A percentile compares a stretch with the other conserved stretches of the same genome.
phyloP scores from a whole-genome alignment of 2,888 invertebrate genomes.

The Drosophila lutescens region DNA sequence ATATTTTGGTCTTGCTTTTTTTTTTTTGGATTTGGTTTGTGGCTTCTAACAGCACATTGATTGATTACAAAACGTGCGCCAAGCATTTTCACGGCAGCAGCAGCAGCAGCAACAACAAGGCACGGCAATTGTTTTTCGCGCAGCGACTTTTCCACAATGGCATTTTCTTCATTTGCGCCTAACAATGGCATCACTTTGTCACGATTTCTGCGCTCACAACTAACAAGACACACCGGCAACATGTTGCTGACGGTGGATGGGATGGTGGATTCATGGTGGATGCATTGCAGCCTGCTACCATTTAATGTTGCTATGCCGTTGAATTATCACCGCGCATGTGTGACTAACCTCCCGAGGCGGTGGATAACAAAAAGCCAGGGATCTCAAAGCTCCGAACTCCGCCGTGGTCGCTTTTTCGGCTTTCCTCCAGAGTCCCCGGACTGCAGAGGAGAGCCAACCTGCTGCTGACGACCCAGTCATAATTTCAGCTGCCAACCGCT shows the following conservation, averaged over 20 bases:
- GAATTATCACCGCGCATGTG: slow-evolving; percentile 78
- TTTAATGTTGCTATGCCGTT: slow-evolving; percentile 72
- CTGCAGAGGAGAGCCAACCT: slow-evolving; percentile 47
- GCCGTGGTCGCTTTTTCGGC: slow-evolving; percentile 40
- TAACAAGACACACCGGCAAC: slow-evolving; percentile 76
- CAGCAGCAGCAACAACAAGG: slow-evolving; percentile 39
- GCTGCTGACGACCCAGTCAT: slow-evolving; percentile 72
- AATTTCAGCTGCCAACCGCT: slow-evolving; percentile 66
- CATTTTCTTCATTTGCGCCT: slow-evolving; percentile 80
- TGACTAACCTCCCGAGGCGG: slow-evolving; percentile 79
- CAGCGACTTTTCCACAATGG: slow-evolving; percentile 70
- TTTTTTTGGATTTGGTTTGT: slow-evolving; percentile 24
- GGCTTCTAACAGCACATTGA: slow-evolving; percentile 62
- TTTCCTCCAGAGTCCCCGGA: slow-evolving; percentile 3
- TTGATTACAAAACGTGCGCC: slow-evolving; percentile 81
- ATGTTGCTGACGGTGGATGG: slow-evolving; percentile 61
- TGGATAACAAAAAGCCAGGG: slow-evolving; percentile 74
- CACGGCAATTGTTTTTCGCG: slow-evolving; percentile 70
- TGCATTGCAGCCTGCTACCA: slow-evolving; percentile 65
- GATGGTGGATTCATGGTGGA: neutral
- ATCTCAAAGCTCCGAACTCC: neutral
- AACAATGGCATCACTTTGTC: slow-evolving; percentile 80
- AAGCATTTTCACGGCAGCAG: slow-evolving; percentile 69
- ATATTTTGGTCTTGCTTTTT: slow-evolving; percentile 62
- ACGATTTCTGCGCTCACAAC: slow-evolving; percentile 68